Evolutionary conservation across 2,888 invertebrate genomes (phyloP), one percentile per base, ranked within the genome.

Genomic region (Dioctria linearis): DNA sequence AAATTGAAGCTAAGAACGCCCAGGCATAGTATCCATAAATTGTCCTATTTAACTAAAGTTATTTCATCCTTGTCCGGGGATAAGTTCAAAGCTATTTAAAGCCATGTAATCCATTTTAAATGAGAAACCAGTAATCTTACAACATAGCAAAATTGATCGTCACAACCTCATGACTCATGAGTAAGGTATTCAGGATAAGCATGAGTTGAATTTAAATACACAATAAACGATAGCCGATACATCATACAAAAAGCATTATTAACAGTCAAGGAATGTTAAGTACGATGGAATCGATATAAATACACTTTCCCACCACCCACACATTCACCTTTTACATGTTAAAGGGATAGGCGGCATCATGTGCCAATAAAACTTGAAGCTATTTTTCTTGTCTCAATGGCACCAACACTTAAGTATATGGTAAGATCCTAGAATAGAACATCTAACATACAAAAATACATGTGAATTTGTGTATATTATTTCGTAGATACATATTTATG

Each of bases 191-290:
- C 80, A 54, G 75, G 59, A 80, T 80, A 78, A 69, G 78, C 65
- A 78, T 11, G 69, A 57, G 39, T 80, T 40, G 67, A 80, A 80
- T 78, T 76, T 80, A 71, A 79, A 69, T 76, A 80, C 76, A 81
- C 80, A 76, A 81, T 81, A 80, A 80, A 81, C 80, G 61, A 39
- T 79, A 57, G 67, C 37, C 69, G 61, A 76, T 81, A 80, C 61
- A 81, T 81, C 80, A 81, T 76, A 61, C 43, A 25, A 73, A 37
- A 57, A 39, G 40, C 43, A 25, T 59, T 59, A 59, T 59, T 75
- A 75, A 59, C 61, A 13, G 75, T 13, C 13, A 25, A 75, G 75
- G 75, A 75, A 75, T 57, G 59, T 75, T 75, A 75, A 75, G 75
- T 75, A 61, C 75, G n/a, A 42, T 57, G 59, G n/a, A 75, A 75